phyloP scores from a whole-genome alignment of 53 echinoderm and acorn worm genomes.

The Temnopleurus reevesii region DNA sequence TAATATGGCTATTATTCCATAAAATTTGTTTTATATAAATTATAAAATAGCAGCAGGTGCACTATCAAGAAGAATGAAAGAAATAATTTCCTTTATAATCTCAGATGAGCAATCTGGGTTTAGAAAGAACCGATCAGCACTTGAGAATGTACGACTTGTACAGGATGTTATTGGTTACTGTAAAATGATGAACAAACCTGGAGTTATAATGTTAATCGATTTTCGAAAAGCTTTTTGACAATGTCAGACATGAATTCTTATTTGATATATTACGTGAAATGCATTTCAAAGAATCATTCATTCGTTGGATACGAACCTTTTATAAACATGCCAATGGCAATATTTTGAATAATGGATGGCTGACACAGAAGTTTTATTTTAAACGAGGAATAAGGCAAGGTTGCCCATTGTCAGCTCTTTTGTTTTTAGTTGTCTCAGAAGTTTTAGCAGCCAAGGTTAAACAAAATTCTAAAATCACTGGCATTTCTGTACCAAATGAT shows the following conservation, averaged over 20 bases:
- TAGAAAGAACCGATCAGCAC: not conserved
- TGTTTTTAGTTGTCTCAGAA: not conserved
- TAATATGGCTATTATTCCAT: not conserved
- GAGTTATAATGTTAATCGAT: not conserved
- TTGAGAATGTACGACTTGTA: not conserved
- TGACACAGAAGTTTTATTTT: too few species aligned
- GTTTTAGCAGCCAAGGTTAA: not conserved
- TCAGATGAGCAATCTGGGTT: not conserved
- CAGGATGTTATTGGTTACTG: not conserved
- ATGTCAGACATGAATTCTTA: not conserved
- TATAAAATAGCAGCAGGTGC: not conserved
- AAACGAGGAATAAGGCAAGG: not conserved
- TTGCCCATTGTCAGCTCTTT: not conserved
- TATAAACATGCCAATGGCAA: not conserved
- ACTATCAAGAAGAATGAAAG: not conserved
- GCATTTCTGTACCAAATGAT: too few species aligned
- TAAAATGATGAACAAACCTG: not conserved
- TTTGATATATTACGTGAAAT: too few species aligned
- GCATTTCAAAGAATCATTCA: too few species aligned
- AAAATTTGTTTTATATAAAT: not conserved
- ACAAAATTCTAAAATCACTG: not conserved
- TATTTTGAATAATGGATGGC: too few species aligned
- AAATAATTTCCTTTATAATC: not conserved
- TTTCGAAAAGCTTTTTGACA: not conserved
- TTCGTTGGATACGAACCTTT: too few species aligned